A percentile compares a stretch with the other conserved stretches of the same genome.
phyloP scores from a whole-genome alignment of 2,888 invertebrate species.

The Allygus modestus region DNA sequence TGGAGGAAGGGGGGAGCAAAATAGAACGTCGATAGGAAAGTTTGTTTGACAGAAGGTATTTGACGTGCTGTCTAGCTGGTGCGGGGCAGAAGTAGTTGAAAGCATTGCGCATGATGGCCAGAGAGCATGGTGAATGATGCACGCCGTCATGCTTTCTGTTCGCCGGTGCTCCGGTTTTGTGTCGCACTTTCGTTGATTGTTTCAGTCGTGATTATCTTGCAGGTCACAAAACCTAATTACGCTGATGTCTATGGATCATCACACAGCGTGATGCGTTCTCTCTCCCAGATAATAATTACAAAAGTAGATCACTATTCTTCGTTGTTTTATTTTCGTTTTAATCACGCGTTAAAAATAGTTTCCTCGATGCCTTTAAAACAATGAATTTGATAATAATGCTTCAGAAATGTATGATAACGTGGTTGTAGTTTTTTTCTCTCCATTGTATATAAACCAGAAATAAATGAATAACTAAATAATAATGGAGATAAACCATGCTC shows the following conservation, averaged over 20 bases:
- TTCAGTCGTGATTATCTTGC: conserved; percentile 54
- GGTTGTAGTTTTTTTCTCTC: neutral
- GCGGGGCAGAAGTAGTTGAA: conserved; percentile 51
- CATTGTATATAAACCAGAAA: too few relatives aligned
- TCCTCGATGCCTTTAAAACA: neutral
- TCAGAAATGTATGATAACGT: neutral
- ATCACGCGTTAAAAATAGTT: neutral
- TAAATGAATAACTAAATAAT: too few relatives aligned
- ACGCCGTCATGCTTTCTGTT: conserved; percentile 41
- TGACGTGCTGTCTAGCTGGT: conserved; percentile 45
- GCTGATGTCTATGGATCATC: conserved; percentile 50
- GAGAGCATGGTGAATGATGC: conserved; percentile 47
- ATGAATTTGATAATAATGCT: neutral
- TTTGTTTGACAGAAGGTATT: conserved; percentile 49
- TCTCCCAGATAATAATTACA: conserved; percentile 9
- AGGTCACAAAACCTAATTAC: conserved; percentile 57
- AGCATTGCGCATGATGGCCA: conserved; percentile 52
- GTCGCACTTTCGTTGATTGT: conserved; percentile 55
- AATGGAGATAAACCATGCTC: too few relatives aligned
- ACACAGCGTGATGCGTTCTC: conserved; percentile 13
- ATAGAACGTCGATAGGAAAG: conserved; percentile 53
- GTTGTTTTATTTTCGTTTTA: neutral
- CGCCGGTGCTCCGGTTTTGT: conserved; percentile 36
- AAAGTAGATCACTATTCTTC: conserved; percentile 27
- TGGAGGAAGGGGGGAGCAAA: conserved; percentile 17